Base-by-base conservation (phyloP, 1,140 invertebrate species). In the Dolichoris vasculosae region DNA sequence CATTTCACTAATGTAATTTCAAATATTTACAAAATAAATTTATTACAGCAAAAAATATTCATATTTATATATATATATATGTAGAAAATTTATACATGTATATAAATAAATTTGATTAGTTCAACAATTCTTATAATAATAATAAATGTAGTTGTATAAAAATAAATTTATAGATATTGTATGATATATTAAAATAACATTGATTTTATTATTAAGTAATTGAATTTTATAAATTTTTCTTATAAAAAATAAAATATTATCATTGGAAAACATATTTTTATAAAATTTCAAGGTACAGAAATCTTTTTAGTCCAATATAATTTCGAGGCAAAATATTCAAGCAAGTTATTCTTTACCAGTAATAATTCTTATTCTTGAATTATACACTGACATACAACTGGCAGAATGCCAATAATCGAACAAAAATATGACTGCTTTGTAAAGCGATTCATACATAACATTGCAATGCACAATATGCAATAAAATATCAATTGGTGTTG, bases 361-460 rank as follows among this genome's bases (percentile, higher is more conserved):
- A 38, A 69, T 69, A 69, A 69, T 20, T 69, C 35, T 38, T 69
- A 69, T 69, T 38, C 32, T 38, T 69, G 17, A 69, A 69, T 69
- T 69, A 40, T 20, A 40, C 6, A 69, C 6, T 69, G 35, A 38
- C 35, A 38, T 38, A 17, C 35, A 69, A 40, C 67, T 38, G 67
- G 67, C 67, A 38, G 32, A 69, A 69, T 38, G 35, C 35, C 67
- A 69, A 69, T 69, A 38, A 69, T 69, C 13, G 35, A 69, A 69
- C 35, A 17, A 69, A 69, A 69, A 69, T 69, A 38, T 67, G 63
- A 20, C 35, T 69, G 35, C 35, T 69, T 69, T 69, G 67, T 69
- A 69, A 38, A 69, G 7, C 1, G 32, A 69, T 69, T 69, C 67
- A 7, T 69, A 38, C 67, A 6, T 17, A 67, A 20, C 32, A 17